Evolutionary conservation across 2,113 vertebrate species (phyloP), one percentile per base, ranked within the genome.

Genomic region (Nicator chloris): DNA sequence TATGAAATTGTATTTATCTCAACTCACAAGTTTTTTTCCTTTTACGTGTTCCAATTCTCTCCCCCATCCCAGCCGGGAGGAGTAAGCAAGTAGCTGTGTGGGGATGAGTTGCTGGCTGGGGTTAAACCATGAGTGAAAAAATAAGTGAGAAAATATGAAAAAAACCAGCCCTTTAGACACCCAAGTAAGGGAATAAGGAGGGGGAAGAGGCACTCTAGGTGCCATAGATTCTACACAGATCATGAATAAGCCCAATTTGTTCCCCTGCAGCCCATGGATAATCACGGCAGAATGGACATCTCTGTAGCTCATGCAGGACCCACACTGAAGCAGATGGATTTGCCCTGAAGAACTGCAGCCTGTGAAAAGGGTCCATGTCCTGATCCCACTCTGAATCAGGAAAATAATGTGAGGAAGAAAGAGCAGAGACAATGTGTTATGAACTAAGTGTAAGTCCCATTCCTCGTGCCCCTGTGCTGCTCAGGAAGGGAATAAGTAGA

Each of bases 291-390:
- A 59, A 49, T 21, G 59, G 7, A 15, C 15, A 30, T 26, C 63
- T 44, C 31, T 64, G n/a, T 14, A n/a, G 22, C 6, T 59, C 0
- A 0, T 68, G 49, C 35, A 84, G 14, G 54, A 60, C 11, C 20
- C 11, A 22, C 1, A 0, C 4, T 0, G 4, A 22, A 59, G 53
- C 10, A 77, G 35, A 15, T 66, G 47, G 37, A 20, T 72, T 51
- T 72, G 11, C 13, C 27, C 28, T 79, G 72, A 63, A 86, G 76
- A 76, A 47, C 27, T 37, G 49, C 35, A 90, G n/a, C 6, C 2
- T 14, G 0, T 45, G 20, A 31, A 60, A 47, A 47, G 6, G 10
- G 18, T 24, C 6, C 15, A 8, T 3, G 1, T 24, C n/a, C 26
- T 4, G 5, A 82, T 8, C 11, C 22, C 30, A 26, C 7, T 45